Evolutionary conservation across 1,140 invertebrate genomes (phyloP), one percentile per base, ranked within the genome.

Genomic region (Drosophila suzukii): DNA sequence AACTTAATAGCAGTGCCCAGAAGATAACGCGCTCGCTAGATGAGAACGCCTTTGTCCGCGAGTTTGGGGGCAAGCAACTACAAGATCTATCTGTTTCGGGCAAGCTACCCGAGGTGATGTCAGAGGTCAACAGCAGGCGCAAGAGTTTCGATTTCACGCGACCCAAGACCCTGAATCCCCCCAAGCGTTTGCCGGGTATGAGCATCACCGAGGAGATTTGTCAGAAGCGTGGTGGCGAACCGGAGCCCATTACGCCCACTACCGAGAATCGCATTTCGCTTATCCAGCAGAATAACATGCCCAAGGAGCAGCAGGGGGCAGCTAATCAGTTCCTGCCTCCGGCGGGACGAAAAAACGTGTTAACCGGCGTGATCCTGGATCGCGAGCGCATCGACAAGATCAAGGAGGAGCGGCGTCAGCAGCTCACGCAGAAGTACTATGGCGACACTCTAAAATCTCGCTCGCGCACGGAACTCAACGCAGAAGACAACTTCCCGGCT

Each of bases 381-480:
- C 92, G 96, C 30, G 96, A 97, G 85, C 92, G 97, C 44, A 98
- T 98, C 72, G 97, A 98, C 91, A 96, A 96, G 86, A 98, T 98
- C 88, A 98, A 98, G 93, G 97, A 98, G 91, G 97, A 98, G 89
- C 93, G 97, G n/a, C 93, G 97, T 57, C 96, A 95, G 56, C 97
- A 97, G 82, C 91, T 98, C 20, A 94, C 97, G 32, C 97, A 98
- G 83, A 98, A 97, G 92, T 97, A 97, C 83, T 95, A 96, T 59
- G 96, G 96, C 0, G 97, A 98, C 81, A 96, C 96, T 20, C 96
- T 98, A 65, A 92, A 92, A 57, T 92, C 92, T 10, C 89, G 83
- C 65, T 92, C 92, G 13, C 92, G 91, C 41, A 92, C 76, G 7
- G 91, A 92, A 66, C 80, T 92, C 12, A 81, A 90, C 38, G 76